Percentiles rank a stretch among this genome's conserved stretches.
phyloP scores from a whole-genome alignment of 2,797 vertebrate species.

The Erpetoichthys calabaricus region DNA sequence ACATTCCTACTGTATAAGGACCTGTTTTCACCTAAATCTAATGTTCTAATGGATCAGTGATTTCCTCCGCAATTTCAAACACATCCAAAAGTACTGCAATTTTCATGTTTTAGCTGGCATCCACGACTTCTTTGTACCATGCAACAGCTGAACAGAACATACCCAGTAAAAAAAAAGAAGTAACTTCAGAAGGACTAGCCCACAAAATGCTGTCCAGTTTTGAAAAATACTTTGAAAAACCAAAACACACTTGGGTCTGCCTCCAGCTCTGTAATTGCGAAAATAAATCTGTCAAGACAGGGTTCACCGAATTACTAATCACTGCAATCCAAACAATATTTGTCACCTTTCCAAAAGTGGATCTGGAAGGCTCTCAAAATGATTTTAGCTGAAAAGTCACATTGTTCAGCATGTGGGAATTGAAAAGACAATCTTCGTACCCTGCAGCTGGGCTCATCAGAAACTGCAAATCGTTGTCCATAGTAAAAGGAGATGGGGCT shows the following conservation, averaged over 20 bases:
- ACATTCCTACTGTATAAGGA: too few species aligned
- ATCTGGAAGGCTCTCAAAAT: neutral
- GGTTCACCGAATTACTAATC: constrained; percentile 14
- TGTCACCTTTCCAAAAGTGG: constrained; percentile 7
- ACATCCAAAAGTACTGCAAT: too few species aligned
- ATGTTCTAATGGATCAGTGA: too few species aligned
- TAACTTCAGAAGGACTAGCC: neutral
- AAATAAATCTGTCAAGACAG: constrained; percentile 11
- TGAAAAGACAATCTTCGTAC: neutral
- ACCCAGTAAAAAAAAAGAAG: neutral
- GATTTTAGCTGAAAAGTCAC: neutral
- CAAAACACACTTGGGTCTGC: constrained; percentile 2
- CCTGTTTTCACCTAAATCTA: too few species aligned
- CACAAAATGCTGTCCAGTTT: neutral
- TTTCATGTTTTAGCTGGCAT: too few species aligned
- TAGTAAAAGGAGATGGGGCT: neutral
- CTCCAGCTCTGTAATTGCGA: constrained; percentile 8
- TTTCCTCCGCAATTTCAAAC: too few species aligned
- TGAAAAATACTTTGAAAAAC: neutral
- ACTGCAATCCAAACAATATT: constrained; percentile 9
- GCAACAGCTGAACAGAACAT: constrained; percentile 1
- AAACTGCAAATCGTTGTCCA: neutral
- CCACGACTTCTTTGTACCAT: constrained; percentile 5
- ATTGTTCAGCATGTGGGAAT: constrained; percentile 6
- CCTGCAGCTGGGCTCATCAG: neutral